These are phyloP conservation scores for Eptesicus fuscus DNA, from an alignment of 2,113 vertebrate genomes.

Conservation along the genomic window DNA sequence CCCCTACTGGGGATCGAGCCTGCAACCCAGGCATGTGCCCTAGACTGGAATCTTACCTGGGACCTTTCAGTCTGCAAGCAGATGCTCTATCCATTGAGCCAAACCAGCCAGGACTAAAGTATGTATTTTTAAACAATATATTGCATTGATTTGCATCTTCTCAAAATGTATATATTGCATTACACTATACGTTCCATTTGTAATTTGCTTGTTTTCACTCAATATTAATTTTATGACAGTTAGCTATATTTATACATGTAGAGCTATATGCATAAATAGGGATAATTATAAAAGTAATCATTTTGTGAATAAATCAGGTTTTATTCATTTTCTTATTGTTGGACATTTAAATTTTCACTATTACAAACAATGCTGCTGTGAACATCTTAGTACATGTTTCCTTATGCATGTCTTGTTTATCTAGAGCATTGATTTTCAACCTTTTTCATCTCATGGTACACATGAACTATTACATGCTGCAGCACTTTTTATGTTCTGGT, in stretches of 20 bases:
- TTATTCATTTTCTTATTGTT: background rate
- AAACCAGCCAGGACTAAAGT: too few relatives aligned
- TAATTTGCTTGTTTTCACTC: background rate
- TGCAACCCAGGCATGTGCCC: too few relatives aligned
- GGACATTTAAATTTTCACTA: background rate
- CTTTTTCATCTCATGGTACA: background rate
- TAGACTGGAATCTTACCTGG: too few relatives aligned
- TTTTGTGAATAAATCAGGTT: background rate
- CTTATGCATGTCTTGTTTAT: background rate
- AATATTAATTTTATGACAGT: background rate
- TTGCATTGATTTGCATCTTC: background rate
- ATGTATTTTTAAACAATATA: background rate
- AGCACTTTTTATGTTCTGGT: background rate
- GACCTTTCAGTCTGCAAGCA: too few relatives aligned
- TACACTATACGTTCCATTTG: background rate
- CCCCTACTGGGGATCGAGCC: too few relatives aligned
- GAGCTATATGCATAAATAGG: background rate
- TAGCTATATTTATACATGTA: background rate
- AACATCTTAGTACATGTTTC: background rate
- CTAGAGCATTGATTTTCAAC: background rate
- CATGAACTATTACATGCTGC: background rate
- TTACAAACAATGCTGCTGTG: background rate
- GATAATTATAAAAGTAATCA: background rate
- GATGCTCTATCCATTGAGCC: too few relatives aligned
- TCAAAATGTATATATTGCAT: background rate